Conservation (phyloP, 2,888 invertebrate species). For the Crossocerus cetratus region DNA sequence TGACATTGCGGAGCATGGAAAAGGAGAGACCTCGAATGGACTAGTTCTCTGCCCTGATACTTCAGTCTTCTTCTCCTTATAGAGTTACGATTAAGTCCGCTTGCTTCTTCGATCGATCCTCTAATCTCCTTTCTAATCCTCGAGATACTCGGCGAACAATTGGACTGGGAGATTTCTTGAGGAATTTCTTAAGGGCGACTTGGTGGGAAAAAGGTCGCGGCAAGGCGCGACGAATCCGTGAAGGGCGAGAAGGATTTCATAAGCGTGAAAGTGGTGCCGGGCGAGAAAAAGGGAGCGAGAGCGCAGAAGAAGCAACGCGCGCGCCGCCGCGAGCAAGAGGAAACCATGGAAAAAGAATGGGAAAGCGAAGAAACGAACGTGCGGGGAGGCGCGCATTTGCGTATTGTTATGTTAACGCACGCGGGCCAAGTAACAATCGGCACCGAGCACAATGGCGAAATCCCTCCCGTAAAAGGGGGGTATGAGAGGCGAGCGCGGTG, state of each 20-base stretch:
- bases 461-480: conserved; percentile 48
- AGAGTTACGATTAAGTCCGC: too few species aligned
- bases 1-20: too few species aligned
- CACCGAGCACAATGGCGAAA: conserved; percentile 70
- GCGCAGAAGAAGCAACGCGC: background rate
- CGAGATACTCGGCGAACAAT: too few species aligned
- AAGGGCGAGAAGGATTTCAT: background rate
- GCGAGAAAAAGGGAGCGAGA: background rate
- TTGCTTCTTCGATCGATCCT: too few species aligned
- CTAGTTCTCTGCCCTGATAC: background rate
- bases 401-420: conserved; percentile 75
- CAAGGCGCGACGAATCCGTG: background rate
- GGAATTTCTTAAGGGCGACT: background rate
- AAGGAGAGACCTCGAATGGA: background rate
- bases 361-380: conserved; percentile 27
- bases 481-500: conserved; percentile 34
- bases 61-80: background rate
- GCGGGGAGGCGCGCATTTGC: conserved; percentile 54
- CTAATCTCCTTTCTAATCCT: too few species aligned
- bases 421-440: conserved; percentile 72
- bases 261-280: conserved; percentile 1
- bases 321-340: background rate
- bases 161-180: too few species aligned
- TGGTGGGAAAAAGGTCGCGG: background rate
- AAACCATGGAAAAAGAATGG: background rate